Evolutionary conservation across 2,888 invertebrate species (phyloP).

Genomic region (Ditula angustiorana): DNA sequence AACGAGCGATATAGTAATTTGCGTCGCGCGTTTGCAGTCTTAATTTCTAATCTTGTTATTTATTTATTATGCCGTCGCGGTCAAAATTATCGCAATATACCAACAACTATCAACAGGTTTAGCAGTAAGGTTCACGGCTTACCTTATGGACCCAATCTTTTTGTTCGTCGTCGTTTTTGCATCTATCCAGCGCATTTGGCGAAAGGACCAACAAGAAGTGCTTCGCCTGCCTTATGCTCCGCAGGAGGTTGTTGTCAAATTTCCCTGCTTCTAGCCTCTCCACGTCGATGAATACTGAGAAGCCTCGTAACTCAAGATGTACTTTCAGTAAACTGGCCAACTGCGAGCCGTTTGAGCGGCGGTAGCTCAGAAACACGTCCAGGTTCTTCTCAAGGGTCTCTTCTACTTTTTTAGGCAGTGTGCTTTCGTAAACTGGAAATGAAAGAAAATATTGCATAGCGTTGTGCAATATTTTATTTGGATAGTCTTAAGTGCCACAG

Average conservation of each 20-base stretch:
- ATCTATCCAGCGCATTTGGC: constrained; percentile 97
- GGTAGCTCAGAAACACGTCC: constrained; percentile 99
- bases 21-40: neutral
- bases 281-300: constrained; percentile 99
- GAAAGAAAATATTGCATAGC: neutral
- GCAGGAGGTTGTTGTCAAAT: constrained; percentile 98
- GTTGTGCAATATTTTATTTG: neutral
- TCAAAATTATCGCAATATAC: neutral
- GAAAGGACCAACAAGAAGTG: constrained; percentile 98
- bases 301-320: constrained; percentile 97
- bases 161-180: constrained; percentile 95
- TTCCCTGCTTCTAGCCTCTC: constrained; percentile 99
- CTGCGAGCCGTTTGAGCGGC: constrained; percentile 98
- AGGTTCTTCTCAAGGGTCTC: constrained; percentile 95
- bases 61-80: neutral
- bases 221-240: constrained; percentile 98
- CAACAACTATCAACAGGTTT: neutral
- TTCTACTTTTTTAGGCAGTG: constrained; percentile 88
- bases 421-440: constrained; percentile 87
- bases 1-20: neutral
- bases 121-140: constrained; percentile 63
- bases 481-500: constrained; percentile 14
- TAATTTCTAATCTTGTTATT: neutral
- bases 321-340: constrained; percentile 98
- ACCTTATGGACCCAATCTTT: constrained; percentile 99